phyloP scores from a whole-genome alignment of 2,113 vertebrate species.

The Ochotona princeps region DNA sequence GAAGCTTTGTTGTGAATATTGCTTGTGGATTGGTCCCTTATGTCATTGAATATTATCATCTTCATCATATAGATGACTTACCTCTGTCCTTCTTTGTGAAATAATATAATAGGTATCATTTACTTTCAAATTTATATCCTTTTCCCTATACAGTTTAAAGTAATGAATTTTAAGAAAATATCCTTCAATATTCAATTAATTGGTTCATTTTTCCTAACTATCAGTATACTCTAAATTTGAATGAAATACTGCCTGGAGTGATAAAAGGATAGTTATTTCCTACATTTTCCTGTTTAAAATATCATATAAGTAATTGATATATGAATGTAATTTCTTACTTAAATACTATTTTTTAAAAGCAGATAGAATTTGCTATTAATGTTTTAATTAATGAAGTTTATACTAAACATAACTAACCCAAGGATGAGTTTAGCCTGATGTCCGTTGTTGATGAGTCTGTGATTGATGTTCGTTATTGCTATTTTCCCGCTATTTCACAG shows the following conservation, averaged over 20 bases:
- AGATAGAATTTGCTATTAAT: slow-evolving; percentile 13
- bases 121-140: not conserved
- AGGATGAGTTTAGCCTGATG: not conserved
- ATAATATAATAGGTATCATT: not conserved
- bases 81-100: not conserved
- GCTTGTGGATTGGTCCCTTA: not conserved
- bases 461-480: not conserved
- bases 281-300: slow-evolving; percentile 30
- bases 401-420: slow-evolving; percentile 17
- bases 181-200: slow-evolving; percentile 11
- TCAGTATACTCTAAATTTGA: not conserved
- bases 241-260: slow-evolving; percentile 17
- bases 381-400: not conserved
- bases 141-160: not conserved
- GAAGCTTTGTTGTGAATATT: not conserved
- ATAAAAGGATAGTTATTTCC: not conserved
- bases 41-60: not conserved
- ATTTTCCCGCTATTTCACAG: not conserved
- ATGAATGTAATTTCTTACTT: slow-evolving; percentile 10
- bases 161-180: slow-evolving; percentile 34
- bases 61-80: not conserved
- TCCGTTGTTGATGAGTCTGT: not conserved
- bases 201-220: not conserved
- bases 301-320: not conserved
- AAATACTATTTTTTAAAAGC: not conserved